These are phyloP conservation scores for Podocnemis expansa DNA, from an alignment of 2,113 vertebrate genomes.

Conservation along the genomic window DNA sequence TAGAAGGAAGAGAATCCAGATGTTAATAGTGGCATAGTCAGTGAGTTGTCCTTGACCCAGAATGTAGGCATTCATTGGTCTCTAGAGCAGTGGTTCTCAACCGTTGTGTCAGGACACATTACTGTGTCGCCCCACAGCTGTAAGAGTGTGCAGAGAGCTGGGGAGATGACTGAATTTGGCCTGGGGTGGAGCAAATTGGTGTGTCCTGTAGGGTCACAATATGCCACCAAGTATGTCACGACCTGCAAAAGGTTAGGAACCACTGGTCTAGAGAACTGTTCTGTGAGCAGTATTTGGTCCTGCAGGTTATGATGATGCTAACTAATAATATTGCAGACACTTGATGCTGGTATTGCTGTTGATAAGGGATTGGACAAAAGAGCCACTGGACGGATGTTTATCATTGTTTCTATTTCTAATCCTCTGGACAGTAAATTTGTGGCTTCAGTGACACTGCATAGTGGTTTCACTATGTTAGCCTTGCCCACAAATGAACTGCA, in stretches of 20 bases:
- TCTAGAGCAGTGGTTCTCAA: too few relatives aligned
- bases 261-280: not conserved
- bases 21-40: not conserved
- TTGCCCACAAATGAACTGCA: not conserved
- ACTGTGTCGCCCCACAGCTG: too few relatives aligned
- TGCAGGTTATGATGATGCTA: not conserved
- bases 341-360: not conserved
- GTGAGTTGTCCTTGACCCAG: not conserved
- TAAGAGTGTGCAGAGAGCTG: too few relatives aligned
- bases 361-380: conserved; percentile 49
- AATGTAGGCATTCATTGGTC: not conserved
- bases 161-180: too few relatives aligned
- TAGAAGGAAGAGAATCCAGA: not conserved
- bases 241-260: too few relatives aligned
- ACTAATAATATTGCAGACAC: not conserved
- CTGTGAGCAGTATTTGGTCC: not conserved
- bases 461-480: not conserved
- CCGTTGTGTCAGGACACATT: too few relatives aligned
- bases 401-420: conserved; percentile 39
- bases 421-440: rapidly evolving
- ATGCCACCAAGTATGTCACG: too few relatives aligned
- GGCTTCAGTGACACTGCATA: not conserved
- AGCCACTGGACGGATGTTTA: conserved; percentile 32
- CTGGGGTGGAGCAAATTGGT: too few relatives aligned
- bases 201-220: too few relatives aligned